These are phyloP conservation scores for Ormyrus thymus DNA, from an alignment of 2,888 invertebrate species.

Conservation along the genomic window DNA sequence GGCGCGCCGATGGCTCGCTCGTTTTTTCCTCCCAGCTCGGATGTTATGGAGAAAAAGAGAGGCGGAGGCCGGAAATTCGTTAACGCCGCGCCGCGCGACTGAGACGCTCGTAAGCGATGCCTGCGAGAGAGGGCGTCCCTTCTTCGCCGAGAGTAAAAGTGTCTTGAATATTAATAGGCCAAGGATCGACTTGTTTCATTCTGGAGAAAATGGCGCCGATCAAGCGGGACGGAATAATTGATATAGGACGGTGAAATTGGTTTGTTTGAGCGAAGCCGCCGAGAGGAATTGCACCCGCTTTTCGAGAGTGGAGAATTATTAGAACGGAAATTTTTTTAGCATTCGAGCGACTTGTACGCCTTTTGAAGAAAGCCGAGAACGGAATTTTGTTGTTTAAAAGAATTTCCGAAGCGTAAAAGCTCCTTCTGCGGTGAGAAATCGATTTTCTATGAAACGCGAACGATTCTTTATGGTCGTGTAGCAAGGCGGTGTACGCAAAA, in stretches of 20 bases:
- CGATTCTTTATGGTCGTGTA: no score
- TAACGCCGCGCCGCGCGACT: neutral
- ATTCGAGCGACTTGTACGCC: neutral
- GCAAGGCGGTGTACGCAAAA: no score
- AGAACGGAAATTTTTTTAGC: neutral
- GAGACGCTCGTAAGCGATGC: conserved; percentile 20
- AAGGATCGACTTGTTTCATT: neutral
- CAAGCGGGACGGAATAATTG: neutral
- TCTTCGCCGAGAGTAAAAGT: conserved; percentile 12
- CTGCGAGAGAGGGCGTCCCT: neutral
- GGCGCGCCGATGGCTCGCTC: neutral
- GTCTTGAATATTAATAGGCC: conserved; percentile 36
- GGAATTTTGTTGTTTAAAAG: neutral
- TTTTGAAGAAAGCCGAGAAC: no score
- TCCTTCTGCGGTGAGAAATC: neutral
- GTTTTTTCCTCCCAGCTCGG: neutral
- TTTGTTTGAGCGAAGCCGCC: neutral
- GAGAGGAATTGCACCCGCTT: neutral
- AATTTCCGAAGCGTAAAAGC: neutral
- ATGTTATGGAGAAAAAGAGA: neutral
- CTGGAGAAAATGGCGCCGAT: neutral
- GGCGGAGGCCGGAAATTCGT: conserved; percentile 22
- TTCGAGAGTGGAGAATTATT: neutral
- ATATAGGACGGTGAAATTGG: neutral
- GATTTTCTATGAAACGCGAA: no score